These are phyloP conservation scores for Heterodera schachtii DNA, from an alignment of 1,140 invertebrate genomes.

Conservation along the genomic window DNA sequence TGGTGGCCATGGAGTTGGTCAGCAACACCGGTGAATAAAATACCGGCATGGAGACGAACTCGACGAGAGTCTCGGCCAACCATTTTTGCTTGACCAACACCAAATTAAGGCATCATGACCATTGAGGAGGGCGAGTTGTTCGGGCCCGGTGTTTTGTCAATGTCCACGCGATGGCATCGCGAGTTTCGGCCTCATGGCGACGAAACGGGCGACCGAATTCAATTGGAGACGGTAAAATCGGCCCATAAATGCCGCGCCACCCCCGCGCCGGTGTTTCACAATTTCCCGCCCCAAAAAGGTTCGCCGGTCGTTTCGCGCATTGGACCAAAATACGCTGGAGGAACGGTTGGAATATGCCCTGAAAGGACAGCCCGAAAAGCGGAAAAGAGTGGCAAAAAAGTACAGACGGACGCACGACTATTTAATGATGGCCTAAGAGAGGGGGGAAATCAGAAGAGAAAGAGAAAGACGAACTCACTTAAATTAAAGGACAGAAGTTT, in stretches of 20 bases:
- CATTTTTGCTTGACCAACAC: too few species aligned
- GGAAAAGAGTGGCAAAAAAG: slow-evolving; percentile 24
- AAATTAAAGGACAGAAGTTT: too few species aligned
- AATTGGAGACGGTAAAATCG: neutral
- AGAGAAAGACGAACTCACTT: too few species aligned
- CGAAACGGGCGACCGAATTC: neutral
- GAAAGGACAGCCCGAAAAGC: neutral
- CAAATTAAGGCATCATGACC: slow-evolving; percentile 56
- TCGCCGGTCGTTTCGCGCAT: neutral
- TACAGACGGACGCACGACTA: slow-evolving; percentile 53
- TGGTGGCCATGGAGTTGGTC: slow-evolving; percentile 56
- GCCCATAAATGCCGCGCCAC: neutral
- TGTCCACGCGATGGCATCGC: slow-evolving; percentile 40
- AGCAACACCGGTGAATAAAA: slow-evolving; percentile 60
- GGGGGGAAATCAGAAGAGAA: slow-evolving; percentile 4
- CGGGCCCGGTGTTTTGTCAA: neutral
- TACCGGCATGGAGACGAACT: slow-evolving; percentile 8
- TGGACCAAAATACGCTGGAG: slow-evolving; percentile 41
- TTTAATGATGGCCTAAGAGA: too few species aligned
- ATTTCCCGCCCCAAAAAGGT: slow-evolving; percentile 1
- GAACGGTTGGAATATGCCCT: slow-evolving; percentile 14
- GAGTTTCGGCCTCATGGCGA: neutral
- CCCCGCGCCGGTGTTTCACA: neutral
- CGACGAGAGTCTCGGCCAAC: neutral
- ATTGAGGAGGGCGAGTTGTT: slow-evolving; percentile 58